Evolutionary conservation across 2,113 vertebrate species (phyloP).

Genomic region (Ceratotherium simum): DNA sequence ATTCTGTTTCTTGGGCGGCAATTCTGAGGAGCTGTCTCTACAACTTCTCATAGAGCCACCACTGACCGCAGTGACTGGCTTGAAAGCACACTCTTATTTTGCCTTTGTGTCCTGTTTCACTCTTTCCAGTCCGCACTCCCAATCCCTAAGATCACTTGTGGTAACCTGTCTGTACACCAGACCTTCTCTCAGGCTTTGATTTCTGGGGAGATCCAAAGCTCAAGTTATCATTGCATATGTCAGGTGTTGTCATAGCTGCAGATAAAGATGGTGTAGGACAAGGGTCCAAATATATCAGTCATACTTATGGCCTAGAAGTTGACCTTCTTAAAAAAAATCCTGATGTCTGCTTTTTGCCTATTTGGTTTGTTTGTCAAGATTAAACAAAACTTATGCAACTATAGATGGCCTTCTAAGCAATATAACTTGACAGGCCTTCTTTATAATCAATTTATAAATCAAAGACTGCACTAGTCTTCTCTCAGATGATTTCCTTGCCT

Average conservation of each 20-base stretch:
- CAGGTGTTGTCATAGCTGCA: not conserved
- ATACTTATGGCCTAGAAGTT: not conserved
- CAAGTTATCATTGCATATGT: not conserved
- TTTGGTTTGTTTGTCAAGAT: not conserved
- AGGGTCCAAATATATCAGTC: not conserved
- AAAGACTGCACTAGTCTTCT: not conserved
- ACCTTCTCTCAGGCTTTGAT: not conserved
- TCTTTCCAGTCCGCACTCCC: not conserved
- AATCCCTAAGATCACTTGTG: not conserved
- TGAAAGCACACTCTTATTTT: not conserved
- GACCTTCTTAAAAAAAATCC: not conserved
- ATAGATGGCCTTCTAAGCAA: not conserved
- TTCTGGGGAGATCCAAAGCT: not conserved
- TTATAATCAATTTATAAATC: constrained; percentile 42
- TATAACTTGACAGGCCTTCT: not conserved
- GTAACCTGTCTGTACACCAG: not conserved
- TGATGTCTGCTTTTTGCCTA: not conserved
- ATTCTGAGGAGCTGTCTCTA: not conserved
- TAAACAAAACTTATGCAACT: not conserved
- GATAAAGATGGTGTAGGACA: not conserved
- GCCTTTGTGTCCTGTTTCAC: not conserved
- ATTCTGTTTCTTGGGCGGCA: not conserved
- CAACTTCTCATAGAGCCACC: not conserved
- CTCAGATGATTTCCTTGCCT: not conserved
- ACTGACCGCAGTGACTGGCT: not conserved